A percentile compares a stretch with the other conserved stretches of the same genome.
Evolutionary conservation across 2,113 vertebrate species (phyloP).

Genomic region (Eclectus roratus): DNA sequence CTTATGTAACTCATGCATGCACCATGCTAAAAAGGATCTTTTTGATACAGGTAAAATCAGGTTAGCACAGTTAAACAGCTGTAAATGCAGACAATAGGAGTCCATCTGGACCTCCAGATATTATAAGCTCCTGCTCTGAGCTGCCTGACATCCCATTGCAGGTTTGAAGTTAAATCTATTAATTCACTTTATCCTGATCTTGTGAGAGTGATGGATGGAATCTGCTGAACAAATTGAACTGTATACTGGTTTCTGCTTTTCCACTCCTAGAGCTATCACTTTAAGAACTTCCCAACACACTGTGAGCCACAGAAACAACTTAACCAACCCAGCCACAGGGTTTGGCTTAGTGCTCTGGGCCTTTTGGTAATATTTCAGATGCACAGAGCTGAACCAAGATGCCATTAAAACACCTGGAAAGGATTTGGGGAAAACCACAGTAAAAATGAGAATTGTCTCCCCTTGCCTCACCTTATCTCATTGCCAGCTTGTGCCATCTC

Average conservation of each 20-base stretch:
- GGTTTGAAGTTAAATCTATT: neutral
- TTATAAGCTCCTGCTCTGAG: neutral
- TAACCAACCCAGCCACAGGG: neutral
- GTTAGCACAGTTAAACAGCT: neutral
- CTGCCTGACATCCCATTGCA: neutral
- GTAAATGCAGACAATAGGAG: neutral
- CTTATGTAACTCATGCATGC: neutral
- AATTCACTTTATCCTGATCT: neutral
- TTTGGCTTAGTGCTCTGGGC: neutral
- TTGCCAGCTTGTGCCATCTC: neutral
- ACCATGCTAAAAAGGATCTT: neutral
- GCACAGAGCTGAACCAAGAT: neutral
- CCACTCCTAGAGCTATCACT: neutral
- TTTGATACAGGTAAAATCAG: neutral
- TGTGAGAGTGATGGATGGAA: neutral
- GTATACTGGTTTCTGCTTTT: neutral
- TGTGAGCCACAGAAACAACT: neutral
- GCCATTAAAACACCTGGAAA: neutral
- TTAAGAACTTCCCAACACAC: neutral
- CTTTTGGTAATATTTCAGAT: neutral
- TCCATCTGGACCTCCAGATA: neutral
- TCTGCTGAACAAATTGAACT: neutral
- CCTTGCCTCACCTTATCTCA: neutral
- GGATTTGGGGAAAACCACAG: neutral
- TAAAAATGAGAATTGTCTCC: neutral